Conservation (phyloP, 1,140 invertebrate species). For the Paraescarpia echinospica region DNA sequence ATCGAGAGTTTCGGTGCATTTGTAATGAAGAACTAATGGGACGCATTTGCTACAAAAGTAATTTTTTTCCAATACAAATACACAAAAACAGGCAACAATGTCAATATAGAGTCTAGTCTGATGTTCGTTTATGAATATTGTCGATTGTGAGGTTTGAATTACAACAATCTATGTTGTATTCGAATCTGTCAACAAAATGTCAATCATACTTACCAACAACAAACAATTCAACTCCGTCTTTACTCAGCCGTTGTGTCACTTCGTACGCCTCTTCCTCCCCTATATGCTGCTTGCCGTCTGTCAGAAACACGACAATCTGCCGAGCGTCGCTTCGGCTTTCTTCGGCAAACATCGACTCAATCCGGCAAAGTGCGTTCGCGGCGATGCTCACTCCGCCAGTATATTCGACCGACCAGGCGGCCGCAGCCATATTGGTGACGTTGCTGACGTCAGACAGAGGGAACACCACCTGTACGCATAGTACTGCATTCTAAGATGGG, state of each 20-base stretch:
- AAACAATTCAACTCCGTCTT: background rate
- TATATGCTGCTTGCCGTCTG: background rate
- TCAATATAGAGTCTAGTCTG: too few species aligned
- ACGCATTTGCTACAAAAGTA: too few species aligned
- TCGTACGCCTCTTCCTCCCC: background rate
- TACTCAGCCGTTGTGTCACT: background rate
- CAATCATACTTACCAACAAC: background rate
- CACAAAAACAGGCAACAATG: too few species aligned
- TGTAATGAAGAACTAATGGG: too few species aligned
- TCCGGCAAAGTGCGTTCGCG: background rate
- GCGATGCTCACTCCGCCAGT: background rate
- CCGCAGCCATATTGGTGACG: background rate
- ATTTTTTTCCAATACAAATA: too few species aligned
- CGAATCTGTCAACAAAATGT: background rate
- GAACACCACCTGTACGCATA: background rate
- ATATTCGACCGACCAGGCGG: background rate
- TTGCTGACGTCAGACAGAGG: background rate
- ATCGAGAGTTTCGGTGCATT: too few species aligned
- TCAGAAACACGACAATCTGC: background rate
- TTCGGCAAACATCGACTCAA: background rate
- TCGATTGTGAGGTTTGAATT: background rate
- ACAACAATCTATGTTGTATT: background rate
- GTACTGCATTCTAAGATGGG: background rate
- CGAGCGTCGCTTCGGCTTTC: background rate
- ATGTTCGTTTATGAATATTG: background rate